Evolutionary conservation across 2,113 vertebrate species (phyloP).

Genomic region (Anoplopoma fimbria): DNA sequence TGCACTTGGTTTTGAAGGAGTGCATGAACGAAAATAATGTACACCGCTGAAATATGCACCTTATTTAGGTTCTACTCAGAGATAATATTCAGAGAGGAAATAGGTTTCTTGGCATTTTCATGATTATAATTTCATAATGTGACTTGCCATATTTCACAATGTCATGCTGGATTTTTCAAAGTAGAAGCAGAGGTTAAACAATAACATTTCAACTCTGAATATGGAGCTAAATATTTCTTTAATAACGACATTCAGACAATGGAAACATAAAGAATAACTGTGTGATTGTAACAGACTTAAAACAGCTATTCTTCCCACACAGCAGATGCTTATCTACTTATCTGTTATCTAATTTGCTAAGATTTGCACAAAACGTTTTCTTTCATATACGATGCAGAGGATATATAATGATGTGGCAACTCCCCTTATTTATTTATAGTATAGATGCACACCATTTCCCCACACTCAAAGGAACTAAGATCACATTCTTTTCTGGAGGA

Average conservation of each 20-base stretch:
- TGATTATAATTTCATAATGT: neutral
- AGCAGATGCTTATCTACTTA: neutral
- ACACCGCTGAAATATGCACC: neutral
- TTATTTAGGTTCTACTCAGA: neutral
- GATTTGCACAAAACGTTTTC: neutral
- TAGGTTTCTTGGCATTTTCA: neutral
- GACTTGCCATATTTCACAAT: neutral
- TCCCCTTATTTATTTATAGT: neutral
- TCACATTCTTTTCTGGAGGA: neutral
- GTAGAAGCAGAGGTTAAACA: neutral
- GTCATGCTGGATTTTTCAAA: neutral
- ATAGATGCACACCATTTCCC: neutral
- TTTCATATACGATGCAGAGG: neutral
- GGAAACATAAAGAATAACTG: neutral
- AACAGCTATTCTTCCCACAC: slow-evolving; percentile 9
- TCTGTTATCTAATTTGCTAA: slow-evolving; percentile 1
- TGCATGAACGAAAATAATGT: neutral
- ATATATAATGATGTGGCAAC: neutral
- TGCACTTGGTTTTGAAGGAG: neutral
- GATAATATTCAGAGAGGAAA: neutral
- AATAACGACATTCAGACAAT: neutral
- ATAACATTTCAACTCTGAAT: neutral
- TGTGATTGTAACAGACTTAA: neutral
- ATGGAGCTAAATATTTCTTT: neutral
- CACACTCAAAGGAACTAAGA: neutral